Conservation (phyloP, 2,797 vertebrate species). For the Lutjanus campechanus region DNA sequence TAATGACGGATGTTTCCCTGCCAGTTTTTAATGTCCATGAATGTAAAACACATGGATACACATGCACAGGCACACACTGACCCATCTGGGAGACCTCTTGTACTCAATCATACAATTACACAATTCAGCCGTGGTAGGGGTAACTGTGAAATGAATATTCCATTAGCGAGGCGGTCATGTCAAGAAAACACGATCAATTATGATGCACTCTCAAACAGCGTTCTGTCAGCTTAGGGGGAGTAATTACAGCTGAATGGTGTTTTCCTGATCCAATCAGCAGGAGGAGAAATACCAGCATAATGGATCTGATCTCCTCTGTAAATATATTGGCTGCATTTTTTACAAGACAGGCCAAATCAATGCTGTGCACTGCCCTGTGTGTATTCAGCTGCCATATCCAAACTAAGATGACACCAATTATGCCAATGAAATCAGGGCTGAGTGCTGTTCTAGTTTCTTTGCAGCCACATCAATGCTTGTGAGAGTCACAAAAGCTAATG, state of each 20-base stretch:
- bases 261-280: slow-evolving; percentile 51
- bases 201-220: slow-evolving; percentile 36
- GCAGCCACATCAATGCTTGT: slow-evolving; percentile 30
- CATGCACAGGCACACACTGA: slow-evolving; percentile 11
- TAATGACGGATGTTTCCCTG: slow-evolving; percentile 15
- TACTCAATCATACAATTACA: slow-evolving; percentile 17
- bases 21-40: slow-evolving; percentile 20
- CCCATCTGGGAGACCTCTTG: slow-evolving; percentile 18
- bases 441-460: slow-evolving; percentile 39
- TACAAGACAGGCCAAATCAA: slow-evolving; percentile 52
- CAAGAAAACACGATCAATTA: slow-evolving; percentile 61
- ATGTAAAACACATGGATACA: slow-evolving; percentile 13
- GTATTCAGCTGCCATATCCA: slow-evolving; percentile 48
- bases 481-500: slow-evolving; percentile 44
- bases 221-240: slow-evolving; percentile 39
- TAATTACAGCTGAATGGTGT: slow-evolving; percentile 56
- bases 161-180: slow-evolving; percentile 29
- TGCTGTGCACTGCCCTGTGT: slow-evolving; percentile 34
- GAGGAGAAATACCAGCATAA: slow-evolving; percentile 57
- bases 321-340: slow-evolving; percentile 54
- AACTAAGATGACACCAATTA: slow-evolving; percentile 70
- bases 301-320: slow-evolving; percentile 51
- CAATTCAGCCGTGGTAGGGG: slow-evolving; percentile 7
- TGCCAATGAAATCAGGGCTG: slow-evolving; percentile 42
- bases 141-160: slow-evolving; percentile 53